A percentile compares a stretch with the other conserved stretches of the same genome.
Conservation (phyloP, 2,888 invertebrate genomes). For the Carpatolechia fugitivella region DNA sequence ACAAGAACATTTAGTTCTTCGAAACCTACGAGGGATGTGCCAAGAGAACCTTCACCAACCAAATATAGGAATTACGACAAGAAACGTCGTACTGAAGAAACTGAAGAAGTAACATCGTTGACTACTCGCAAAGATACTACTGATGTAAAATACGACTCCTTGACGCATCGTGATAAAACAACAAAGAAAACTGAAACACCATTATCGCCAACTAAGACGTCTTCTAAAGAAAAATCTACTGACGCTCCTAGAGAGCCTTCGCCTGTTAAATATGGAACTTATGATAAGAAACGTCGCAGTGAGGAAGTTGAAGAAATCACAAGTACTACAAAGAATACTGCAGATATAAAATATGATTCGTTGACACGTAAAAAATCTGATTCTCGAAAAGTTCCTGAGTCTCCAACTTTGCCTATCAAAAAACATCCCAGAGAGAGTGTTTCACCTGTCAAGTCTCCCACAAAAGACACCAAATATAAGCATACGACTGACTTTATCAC, state of each 20-base stretch:
- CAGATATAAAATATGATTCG: conserved; percentile 34
- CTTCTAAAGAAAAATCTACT: not conserved
- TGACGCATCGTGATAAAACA: conserved; percentile 14
- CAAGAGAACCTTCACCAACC: conserved; percentile 22
- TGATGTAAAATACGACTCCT: conserved; percentile 20
- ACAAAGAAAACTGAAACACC: conserved; percentile 1
- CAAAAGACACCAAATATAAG: conserved; percentile 45
- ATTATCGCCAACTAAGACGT: conserved; percentile 7
- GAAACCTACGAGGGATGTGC: conserved; percentile 7
- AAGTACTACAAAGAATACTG: conserved; percentile 26
- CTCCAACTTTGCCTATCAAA: conserved; percentile 34
- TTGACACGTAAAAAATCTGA: conserved; percentile 31
- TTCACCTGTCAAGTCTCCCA: conserved; percentile 46
- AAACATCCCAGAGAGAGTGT: conserved; percentile 38
- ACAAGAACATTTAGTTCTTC: conserved; percentile 17
- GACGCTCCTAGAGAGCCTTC: conserved; percentile 22
- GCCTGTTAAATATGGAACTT: conserved; percentile 35
- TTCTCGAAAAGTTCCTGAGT: conserved; percentile 28
- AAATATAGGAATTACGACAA: conserved; percentile 43
- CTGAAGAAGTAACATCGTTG: not conserved
- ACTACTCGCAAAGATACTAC: conserved; percentile 7
- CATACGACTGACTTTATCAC: conserved; percentile 53
- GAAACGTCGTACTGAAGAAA: conserved; percentile 30
- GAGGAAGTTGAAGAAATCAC: conserved; percentile 24
- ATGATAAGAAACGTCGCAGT: conserved; percentile 33